Evolutionary conservation across 2,888 invertebrate species (phyloP), one percentile per base, ranked within the genome.

Genomic region (Aphidius colemani): DNA sequence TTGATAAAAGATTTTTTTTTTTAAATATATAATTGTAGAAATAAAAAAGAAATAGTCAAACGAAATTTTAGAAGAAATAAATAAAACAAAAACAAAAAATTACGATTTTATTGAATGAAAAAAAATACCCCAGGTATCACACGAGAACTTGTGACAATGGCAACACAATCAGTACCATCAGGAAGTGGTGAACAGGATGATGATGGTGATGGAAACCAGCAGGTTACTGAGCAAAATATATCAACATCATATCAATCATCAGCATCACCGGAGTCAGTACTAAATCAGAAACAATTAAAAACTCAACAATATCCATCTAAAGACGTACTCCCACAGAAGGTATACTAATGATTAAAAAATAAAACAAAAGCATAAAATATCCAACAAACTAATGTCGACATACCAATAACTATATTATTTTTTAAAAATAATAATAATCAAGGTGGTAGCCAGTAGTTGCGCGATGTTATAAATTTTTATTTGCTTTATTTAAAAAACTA

Each of bases 231-330:
- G 67, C 75, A 77, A 44, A 80, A 77, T 75, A 84, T 79, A 75
- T 69, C 65, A 73, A 69, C 65, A 74, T 75, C 78, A 70, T 30
- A 3, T 3, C 81, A 81, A 64, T 83, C 83, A 55, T 77, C 85
- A 72, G 78, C 82, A 68, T 83, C 86, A 76, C 83, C 87, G 77
- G 78, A 85, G 84, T 77, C 78, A 57, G 72, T 76, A 72, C 64
- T 76, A 73, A 89, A 88, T 71, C 79, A 78, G 68, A 75, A 81
- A 80, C 75, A 79, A 79, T 75, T 76, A 78, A 90, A 82, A 82
- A 84, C 86, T 58, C 85, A 87, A 74, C 85, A 85, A 49, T 86
- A 86, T 74, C 85, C 86, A 59, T 84, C 86, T 56, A 87, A 87
- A 80, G 86, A 87, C 76, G 81, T 83, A 71, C 74, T 79, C 68